Evolutionary conservation across 2,113 vertebrate genomes (phyloP).

Genomic region (Rattus norvegicus): GRCr8 NC_086026.1:107753001-107753500

Average conservation of each 20-base stretch:
- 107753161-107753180: constrained; percentile 52
- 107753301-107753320: not conserved
- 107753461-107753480: not conserved
- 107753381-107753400: not conserved
- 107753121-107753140: not conserved
- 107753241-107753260: not conserved
- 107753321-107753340: not conserved
- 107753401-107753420: not conserved
- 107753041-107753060: constrained; percentile 47
- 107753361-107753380: not conserved
- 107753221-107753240: not conserved
- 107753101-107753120: constrained; percentile 30
- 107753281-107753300: not conserved
- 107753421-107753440: not conserved
- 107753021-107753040: constrained; percentile 24
- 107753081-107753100: not conserved
- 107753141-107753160: constrained; percentile 11
- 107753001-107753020: constrained; percentile 71
- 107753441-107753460: not conserved
- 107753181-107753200: not conserved
- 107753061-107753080: not conserved
- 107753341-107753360: not conserved
- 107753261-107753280: not conserved
- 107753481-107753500: not conserved
- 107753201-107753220: not conserved